Percentiles rank a stretch among this genome's conserved stretches.
These are phyloP conservation scores for Procavia capensis DNA, from an alignment of 2,113 vertebrate genomes.

Conservation along the genomic window DNA sequence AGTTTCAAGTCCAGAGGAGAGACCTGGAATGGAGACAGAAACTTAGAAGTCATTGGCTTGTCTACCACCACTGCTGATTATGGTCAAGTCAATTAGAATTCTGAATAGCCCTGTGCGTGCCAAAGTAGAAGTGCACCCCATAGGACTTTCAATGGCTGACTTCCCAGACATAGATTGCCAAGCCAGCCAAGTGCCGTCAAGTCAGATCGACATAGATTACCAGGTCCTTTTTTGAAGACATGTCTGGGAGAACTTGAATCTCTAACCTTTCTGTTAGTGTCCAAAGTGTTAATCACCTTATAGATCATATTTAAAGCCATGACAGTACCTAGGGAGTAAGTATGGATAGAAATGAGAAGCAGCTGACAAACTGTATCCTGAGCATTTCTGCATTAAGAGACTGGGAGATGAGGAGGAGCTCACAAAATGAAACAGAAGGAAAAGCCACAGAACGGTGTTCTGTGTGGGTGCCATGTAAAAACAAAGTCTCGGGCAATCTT, in stretches of 20 bases:
- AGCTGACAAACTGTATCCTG: background rate
- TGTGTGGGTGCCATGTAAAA: background rate
- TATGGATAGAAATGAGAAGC: background rate
- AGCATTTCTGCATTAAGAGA: background rate
- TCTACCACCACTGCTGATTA: background rate
- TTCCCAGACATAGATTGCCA: background rate
- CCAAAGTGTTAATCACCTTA: background rate
- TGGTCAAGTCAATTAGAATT: background rate
- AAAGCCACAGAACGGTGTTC: background rate
- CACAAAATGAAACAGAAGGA: background rate
- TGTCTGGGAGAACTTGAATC: background rate
- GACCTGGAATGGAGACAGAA: background rate
- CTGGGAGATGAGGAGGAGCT: background rate
- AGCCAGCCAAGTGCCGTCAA: no score
- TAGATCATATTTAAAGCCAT: background rate
- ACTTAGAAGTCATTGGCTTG: background rate
- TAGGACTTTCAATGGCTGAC: no score
- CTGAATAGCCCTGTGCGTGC: background rate
- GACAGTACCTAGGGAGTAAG: background rate
- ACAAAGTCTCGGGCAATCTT: rapidly evolving
- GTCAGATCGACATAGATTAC: background rate
- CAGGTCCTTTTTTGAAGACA: background rate
- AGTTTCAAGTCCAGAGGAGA: background rate
- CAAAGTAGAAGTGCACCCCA: background rate
- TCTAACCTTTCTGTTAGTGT: background rate